phyloP scores from a whole-genome alignment of 2,888 invertebrate species.

The Andrena fulva region DNA sequence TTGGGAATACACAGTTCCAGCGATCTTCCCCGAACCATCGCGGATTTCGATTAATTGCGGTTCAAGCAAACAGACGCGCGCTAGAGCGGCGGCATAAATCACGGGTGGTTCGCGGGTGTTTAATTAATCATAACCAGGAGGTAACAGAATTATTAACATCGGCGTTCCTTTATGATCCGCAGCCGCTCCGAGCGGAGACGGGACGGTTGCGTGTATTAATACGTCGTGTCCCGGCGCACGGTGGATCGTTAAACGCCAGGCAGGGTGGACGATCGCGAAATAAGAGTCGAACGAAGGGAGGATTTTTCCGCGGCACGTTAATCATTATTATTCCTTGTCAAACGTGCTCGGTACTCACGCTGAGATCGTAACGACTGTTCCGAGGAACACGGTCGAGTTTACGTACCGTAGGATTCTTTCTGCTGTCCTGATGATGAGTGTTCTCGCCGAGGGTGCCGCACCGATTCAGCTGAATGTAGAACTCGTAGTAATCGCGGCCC shows the following conservation, averaged over 20 bases:
- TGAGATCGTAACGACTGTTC: slow-evolving; percentile 43
- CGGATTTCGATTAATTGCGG: slow-evolving; percentile 13
- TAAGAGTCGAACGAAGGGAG: slow-evolving; percentile 13
- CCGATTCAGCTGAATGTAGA: slow-evolving; percentile 96
- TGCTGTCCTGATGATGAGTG: slow-evolving; percentile 93
- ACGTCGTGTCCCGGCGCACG: background rate
- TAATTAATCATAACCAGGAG: slow-evolving; percentile 28
- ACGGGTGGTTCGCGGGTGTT: slow-evolving; percentile 13
- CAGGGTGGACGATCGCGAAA: slow-evolving; percentile 12
- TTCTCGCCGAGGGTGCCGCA: slow-evolving; percentile 96
- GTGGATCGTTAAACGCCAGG: slow-evolving; percentile 17
- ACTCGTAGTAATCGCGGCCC: slow-evolving; percentile 96
- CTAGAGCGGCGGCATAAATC: slow-evolving; percentile 24
- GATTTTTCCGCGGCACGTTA: slow-evolving; percentile 20
- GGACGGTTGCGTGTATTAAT: slow-evolving; percentile 33
- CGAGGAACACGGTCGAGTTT: slow-evolving; percentile 25
- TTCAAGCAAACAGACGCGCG: background rate
- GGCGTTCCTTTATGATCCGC: slow-evolving; percentile 17
- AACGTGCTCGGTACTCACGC: slow-evolving; percentile 29
- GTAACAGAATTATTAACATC: slow-evolving; percentile 52
- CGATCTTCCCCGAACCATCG: background rate
- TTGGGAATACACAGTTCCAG: background rate
- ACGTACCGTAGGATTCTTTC: slow-evolving; percentile 94
- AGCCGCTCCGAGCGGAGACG: background rate
- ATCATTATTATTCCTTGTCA: slow-evolving; percentile 65